Percentiles rank a stretch among this genome's conserved stretches.
These are phyloP conservation scores for Dendroctonus valens DNA, from an alignment of 1,140 invertebrate species.

Conservation along the genomic window DNA sequence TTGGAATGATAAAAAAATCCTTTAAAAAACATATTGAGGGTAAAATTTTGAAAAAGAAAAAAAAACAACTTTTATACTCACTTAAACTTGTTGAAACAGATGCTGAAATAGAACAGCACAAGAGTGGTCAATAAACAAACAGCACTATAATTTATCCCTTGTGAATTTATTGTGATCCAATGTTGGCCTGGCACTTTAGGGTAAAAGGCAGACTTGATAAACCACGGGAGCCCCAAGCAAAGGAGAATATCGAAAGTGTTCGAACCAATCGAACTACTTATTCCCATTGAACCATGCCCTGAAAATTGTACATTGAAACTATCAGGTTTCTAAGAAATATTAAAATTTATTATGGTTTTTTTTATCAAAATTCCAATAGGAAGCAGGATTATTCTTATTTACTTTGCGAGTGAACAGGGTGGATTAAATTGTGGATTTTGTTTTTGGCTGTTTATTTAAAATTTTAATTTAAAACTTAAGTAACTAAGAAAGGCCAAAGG, in stretches of 20 bases:
- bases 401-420: no score
- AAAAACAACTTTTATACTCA: constrained; percentile 38
- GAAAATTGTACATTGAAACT: constrained; percentile 32
- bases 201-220: constrained; percentile 76
- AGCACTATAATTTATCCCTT: constrained; percentile 76
- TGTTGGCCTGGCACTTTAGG: constrained; percentile 66
- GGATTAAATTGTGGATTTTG: no score
- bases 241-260: constrained; percentile 86
- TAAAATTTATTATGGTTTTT: no score
- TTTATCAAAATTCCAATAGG: no score
- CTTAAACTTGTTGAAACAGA: constrained; percentile 74
- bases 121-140: constrained; percentile 76
- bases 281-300: constrained; percentile 86
- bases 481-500: no score
- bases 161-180: constrained; percentile 75
- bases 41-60: no score
- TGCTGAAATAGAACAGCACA: constrained; percentile 70
- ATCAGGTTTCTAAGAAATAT: no score
- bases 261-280: constrained; percentile 86
- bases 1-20: no score
- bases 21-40: no score
- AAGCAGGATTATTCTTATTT: no score
- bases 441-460: no score
- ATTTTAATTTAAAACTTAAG: no score
- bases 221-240: constrained; percentile 81